A percentile compares a stretch with the other conserved stretches of the same genome.
Evolutionary conservation across 2,797 vertebrate genomes (phyloP).

Genomic region (Smutsia gigantea): DNA sequence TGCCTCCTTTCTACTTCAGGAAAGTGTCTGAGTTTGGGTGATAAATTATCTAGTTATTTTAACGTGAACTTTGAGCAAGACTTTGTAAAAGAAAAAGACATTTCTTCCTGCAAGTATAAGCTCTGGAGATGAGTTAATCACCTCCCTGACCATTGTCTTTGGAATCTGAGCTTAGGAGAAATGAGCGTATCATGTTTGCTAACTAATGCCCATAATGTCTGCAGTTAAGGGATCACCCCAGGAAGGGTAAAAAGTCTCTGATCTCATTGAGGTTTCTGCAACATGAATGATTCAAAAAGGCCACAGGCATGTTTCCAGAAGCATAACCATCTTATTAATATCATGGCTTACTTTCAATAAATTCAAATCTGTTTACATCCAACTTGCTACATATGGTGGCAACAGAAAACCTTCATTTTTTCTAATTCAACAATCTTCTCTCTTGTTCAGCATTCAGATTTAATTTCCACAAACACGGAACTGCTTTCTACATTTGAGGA

Average conservation of each 20-base stretch:
- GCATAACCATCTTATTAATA: conserved; percentile 81
- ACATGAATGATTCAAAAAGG: conserved; percentile 73
- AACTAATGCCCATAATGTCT: not conserved
- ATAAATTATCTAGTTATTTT: not conserved
- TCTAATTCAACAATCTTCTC: conserved; percentile 72
- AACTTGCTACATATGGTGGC: conserved; percentile 74
- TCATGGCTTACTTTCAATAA: conserved; percentile 77
- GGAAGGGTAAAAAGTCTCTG: conserved; percentile 25
- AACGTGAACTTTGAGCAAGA: conserved; percentile 23
- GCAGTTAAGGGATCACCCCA: not conserved
- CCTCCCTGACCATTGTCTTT: not conserved
- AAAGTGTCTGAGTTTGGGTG: not conserved
- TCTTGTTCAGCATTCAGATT: conserved; percentile 78
- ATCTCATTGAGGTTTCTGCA: conserved; percentile 41
- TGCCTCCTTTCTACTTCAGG: not conserved
- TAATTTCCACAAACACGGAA: conserved; percentile 78
- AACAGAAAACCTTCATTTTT: conserved; percentile 76
- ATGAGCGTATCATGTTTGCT: not conserved
- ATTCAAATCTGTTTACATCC: conserved; percentile 77
- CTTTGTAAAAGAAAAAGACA: not conserved
- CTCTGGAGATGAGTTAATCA: not conserved
- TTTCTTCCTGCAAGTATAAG: not conserved
- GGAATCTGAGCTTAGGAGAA: not conserved
- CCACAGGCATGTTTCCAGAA: conserved; percentile 61
- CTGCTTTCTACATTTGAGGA: conserved; percentile 73